phyloP scores from a whole-genome alignment of 2,888 invertebrate species.

The Trissonchulus latispiculum region DNA sequence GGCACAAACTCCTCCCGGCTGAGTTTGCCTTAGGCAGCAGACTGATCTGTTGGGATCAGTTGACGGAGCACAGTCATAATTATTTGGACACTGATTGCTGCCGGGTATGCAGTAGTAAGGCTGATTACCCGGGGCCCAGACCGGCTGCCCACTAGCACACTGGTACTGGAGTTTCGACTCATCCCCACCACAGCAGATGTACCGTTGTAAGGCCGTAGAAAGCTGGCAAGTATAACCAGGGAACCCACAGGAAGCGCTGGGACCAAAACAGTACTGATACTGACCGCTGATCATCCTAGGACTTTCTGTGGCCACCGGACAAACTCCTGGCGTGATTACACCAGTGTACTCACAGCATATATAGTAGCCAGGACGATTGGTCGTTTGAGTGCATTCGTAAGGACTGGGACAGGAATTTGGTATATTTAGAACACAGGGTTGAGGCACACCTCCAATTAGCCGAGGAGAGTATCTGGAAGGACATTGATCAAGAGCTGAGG shows the following conservation, averaged over 20 bases:
- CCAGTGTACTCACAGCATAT: slow-evolving; percentile 18
- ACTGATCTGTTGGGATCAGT: not conserved
- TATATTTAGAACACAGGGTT: not conserved
- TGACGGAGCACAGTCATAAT: slow-evolving; percentile 9
- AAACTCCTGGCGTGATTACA: not conserved
- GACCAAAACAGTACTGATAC: not conserved
- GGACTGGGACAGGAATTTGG: slow-evolving; percentile 11
- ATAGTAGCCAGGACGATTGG: slow-evolving; percentile 17
- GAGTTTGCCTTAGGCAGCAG: slow-evolving; percentile 3
- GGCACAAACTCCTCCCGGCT: not conserved
- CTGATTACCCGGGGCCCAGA: not conserved
- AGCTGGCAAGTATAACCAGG: slow-evolving; percentile 13
- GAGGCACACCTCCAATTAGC: not conserved
- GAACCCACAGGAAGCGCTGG: not conserved
- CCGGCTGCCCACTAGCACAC: slow-evolving; percentile 9
- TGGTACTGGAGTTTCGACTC: not conserved
- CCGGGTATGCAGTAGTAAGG: slow-evolving; percentile 8
- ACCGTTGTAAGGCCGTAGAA: not conserved
- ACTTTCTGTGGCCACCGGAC: not conserved
- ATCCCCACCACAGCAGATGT: slow-evolving; percentile 9
- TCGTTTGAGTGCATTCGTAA: not conserved
- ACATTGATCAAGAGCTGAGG: not conserved
- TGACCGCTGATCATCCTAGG: not conserved
- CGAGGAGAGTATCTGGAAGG: not conserved
- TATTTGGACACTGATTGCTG: slow-evolving; percentile 3